Evolutionary conservation across 2,888 invertebrate species (phyloP).

Genomic region (Phengaris arion): DNA sequence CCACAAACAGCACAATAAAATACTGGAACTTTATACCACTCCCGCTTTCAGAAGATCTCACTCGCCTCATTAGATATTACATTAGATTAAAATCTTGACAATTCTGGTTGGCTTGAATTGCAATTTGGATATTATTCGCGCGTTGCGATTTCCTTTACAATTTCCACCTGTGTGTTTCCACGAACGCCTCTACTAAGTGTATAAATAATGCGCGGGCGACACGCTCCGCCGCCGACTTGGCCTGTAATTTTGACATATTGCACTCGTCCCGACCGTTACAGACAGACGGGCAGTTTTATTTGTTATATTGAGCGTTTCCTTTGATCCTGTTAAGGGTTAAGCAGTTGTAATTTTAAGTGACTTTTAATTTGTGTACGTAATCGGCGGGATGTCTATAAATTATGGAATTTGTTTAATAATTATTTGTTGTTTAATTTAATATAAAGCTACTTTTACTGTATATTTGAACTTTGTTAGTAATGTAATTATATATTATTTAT

Average conservation of each 20-base stretch:
- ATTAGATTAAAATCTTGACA: no score
- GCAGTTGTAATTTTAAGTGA: neutral
- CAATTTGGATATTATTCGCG: no score
- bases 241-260: conserved; percentile 70
- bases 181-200: conserved; percentile 47
- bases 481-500: no score
- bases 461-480: no score
- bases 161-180: conserved; percentile 41
- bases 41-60: no score
- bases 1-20: no score
- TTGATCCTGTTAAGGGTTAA: neutral
- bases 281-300: conserved; percentile 25
- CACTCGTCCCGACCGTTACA: conserved; percentile 36
- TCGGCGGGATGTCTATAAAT: neutral
- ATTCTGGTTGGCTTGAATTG: no score
- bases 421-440: neutral
- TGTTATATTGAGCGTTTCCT: conserved; percentile 18
- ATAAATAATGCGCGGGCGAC: conserved; percentile 64
- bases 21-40: no score
- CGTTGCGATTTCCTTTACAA: neutral
- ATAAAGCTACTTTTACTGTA: no score
- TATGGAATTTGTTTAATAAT: no score
- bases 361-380: neutral
- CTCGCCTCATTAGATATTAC: no score
- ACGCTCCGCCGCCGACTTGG: conserved; percentile 57